phyloP scores from a whole-genome alignment of 2,888 invertebrate species.

The Lithophane semibrunnea region DNA sequence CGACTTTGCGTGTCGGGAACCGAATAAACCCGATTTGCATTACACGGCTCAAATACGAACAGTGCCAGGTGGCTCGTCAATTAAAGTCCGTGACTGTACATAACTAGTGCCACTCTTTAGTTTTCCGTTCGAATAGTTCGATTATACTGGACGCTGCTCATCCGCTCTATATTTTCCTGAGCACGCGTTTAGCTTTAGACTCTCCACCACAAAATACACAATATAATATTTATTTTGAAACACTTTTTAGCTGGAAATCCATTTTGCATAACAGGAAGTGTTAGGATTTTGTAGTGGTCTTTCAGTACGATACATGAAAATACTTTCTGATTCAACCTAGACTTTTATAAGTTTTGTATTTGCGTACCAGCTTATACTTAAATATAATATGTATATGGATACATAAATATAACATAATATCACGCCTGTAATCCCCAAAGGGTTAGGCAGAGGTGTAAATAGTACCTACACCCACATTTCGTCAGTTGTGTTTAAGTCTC shows the following conservation, averaged over 20 bases:
- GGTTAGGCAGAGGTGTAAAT: too few relatives aligned
- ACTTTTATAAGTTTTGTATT: not conserved
- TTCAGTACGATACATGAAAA: not conserved
- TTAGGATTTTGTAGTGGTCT: not conserved
- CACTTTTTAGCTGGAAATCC: slow-evolving; percentile 21
- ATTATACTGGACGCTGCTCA: slow-evolving; percentile 6
- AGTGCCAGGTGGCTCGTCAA: too few relatives aligned
- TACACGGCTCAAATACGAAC: too few relatives aligned
- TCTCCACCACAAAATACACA: slow-evolving; percentile 6
- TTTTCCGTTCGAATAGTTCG: slow-evolving; percentile 31
- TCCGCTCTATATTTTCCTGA: not conserved
- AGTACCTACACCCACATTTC: too few relatives aligned
- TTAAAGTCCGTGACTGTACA: too few relatives aligned
- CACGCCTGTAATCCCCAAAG: too few relatives aligned
- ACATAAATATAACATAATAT: too few relatives aligned
- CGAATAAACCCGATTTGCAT: too few relatives aligned
- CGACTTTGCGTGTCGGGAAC: too few relatives aligned
- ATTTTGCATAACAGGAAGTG: not conserved
- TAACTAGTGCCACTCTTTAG: not conserved
- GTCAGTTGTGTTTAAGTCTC: too few relatives aligned
- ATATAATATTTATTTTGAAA: slow-evolving; percentile 18
- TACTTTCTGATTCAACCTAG: not conserved
- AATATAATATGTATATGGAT: not conserved
- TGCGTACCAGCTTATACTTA: not conserved
- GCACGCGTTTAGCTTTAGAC: slow-evolving; percentile 9